Base-by-base conservation (phyloP, 2,797 vertebrate species). In the Atherinosoma microstoma region DNA sequence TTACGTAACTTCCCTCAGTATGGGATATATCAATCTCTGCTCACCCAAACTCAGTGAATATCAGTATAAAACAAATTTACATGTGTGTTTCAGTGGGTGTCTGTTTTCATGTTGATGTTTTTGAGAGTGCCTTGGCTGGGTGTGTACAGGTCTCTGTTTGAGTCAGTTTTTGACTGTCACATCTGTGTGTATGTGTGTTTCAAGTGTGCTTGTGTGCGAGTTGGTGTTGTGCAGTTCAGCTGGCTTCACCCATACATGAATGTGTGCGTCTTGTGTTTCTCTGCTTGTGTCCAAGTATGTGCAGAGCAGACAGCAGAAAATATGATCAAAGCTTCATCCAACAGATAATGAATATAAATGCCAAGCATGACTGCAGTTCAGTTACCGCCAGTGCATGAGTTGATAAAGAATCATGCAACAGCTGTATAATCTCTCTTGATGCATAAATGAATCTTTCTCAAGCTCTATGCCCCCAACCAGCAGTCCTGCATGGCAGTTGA, bases 401-500 rank as follows among this genome's bases (percentile, higher is more conserved):
- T 75, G 84, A 91, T 82, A 86, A 82, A 86, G 63, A 88, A 89
- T 89, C 85, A 90, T 84, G 86, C 89, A 90, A 75, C 82, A 71
- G 88, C 88, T 91, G 79, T 79, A 69, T 67, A 87, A 87, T 75
- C 36, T 88, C 82, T 83, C 82, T 84, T 78, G 67, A 89, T 76
- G 77, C 86, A 78, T 75, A 88, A 80, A 75, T 75, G 70, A 87
- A 82, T 82, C 75, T 84, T 76, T 90, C 72, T 83, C 81, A 85
- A 86, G 87, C 87, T 87, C 80, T 80, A 58, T 80, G 84, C 72
- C 81, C 42, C 51, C 69, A 77, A 87, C 54, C 79, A 82, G 87
- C 91, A 92, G 93, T 93, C 90, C 83, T 94, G 95, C 94, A 95
- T 95, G 95, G 91, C 89, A 89, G 86, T 86, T 86, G 82, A 92